Evolutionary conservation across 2,113 vertebrate species (phyloP), one percentile per base, ranked within the genome.

Genomic region (Columba livia): DNA sequence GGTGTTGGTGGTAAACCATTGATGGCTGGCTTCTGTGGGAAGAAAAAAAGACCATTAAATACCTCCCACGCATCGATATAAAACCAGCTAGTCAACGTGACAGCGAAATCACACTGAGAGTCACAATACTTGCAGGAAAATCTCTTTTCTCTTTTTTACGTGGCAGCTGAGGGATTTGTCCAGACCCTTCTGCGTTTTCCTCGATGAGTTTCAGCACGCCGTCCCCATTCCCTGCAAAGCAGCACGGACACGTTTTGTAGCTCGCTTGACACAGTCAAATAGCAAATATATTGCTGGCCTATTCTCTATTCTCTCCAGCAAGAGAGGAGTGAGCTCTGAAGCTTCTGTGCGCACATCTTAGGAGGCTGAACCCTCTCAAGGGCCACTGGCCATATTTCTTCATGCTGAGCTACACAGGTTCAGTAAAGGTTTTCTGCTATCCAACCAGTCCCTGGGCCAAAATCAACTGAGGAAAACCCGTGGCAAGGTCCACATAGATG

Each of bases 1-100:
- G 99, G 99, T 18, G 99, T 99, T 10, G 99, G 99, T 23, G 99
- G 99, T 53, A 99, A 98, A 72, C 99, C 99, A 83, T 99, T 99
- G 97, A 99, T 99, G 2, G 98, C 98, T 83, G 99, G 98, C 98
- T 99, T 99, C 99, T 99, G 94, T 73, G 48, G 82, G 65, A 70
- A 95, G 66, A 96, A 81, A 91, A 47, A 70, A 14, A 84, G 25
- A 50, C 75, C 78, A 82, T 97, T 15, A 93, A 91, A 69, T 7
- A 60, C 21, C 54, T 93, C 28, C 47, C 80, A 67, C 2, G 1
- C 56, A 20, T 15, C 7, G 51, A 19, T 15, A 31, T 9, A 9
- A 47, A n/a, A 25, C 11, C 7, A 84, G 62, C 62, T 34, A 2
- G 4, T 15, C 58, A 71, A 66, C n/a, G 21, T 0, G 8, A 6